Conservation (phyloP, 2,797 vertebrate species). For the Schizopygopsis malacanthus region DNA sequence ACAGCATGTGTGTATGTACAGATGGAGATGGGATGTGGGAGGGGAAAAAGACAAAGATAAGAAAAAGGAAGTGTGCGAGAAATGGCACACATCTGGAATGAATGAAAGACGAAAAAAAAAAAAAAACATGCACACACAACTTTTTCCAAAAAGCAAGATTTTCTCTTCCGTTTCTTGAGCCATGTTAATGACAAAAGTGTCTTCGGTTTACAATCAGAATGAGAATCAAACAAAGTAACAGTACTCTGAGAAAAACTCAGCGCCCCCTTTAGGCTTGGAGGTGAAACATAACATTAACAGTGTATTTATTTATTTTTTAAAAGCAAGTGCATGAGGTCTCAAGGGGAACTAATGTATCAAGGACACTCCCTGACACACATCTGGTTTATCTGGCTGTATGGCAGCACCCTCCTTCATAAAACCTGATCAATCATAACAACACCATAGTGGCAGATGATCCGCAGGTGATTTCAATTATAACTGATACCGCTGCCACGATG, state of each 20-base stretch:
- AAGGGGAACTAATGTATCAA: constrained; percentile 62
- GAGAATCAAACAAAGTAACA: background rate
- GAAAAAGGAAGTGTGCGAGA: constrained; percentile 40
- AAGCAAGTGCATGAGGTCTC: constrained; percentile 23
- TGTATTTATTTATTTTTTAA: background rate
- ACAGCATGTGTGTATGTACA: constrained; percentile 60
- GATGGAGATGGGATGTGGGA: constrained; percentile 6
- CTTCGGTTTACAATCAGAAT: background rate
- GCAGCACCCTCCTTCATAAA: constrained; percentile 54
- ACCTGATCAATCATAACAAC: constrained; percentile 28
- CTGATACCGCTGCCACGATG: constrained; percentile 20
- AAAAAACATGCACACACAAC: background rate
- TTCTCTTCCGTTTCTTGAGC: background rate
- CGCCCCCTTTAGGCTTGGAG: constrained; percentile 14
- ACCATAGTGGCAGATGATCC: constrained; percentile 15
- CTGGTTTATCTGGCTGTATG: constrained; percentile 67
- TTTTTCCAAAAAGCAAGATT: background rate
- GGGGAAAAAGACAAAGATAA: constrained; percentile 32
- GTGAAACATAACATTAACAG: background rate
- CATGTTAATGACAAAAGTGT: background rate
- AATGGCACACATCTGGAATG: constrained; percentile 51
- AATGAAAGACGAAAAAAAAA: background rate
- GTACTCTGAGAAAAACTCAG: background rate
- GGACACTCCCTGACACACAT: constrained; percentile 67
- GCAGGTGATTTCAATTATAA: constrained; percentile 39